Conservation (phyloP, 2,797 vertebrate species). For the Podarcis siculus region DNA sequence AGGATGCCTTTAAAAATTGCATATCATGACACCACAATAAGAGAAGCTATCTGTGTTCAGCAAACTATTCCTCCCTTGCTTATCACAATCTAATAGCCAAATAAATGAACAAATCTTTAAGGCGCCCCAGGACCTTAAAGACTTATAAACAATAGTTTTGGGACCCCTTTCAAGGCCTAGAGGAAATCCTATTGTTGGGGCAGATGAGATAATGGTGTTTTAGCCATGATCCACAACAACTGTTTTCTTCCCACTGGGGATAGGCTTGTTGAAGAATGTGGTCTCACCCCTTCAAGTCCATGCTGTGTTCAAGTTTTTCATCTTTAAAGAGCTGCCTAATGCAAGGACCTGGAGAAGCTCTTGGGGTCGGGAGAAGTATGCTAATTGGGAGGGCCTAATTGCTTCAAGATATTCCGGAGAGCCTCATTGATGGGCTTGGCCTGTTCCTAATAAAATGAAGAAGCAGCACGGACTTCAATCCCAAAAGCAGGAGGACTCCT, state of each 20-base stretch:
- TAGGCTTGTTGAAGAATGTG: not conserved
- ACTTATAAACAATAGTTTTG: too few species aligned
- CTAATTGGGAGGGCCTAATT: conserved; percentile 78
- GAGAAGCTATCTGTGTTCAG: not conserved
- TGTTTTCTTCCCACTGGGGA: not conserved
- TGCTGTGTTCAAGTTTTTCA: not conserved
- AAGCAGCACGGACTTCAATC: conserved; percentile 78
- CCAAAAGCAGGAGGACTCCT: conserved; percentile 73
- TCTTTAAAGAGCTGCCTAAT: conserved; percentile 55
- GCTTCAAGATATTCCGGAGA: conserved; percentile 76
- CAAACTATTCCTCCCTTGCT: not conserved
- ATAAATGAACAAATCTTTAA: not conserved
- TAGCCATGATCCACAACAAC: not conserved
- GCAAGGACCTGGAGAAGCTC: conserved; percentile 56
- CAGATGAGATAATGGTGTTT: not conserved
- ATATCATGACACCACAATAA: too few species aligned
- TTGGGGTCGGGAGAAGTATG: conserved; percentile 74
- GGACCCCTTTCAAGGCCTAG: not conserved
- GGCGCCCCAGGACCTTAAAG: not conserved
- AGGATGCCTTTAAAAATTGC: not conserved
- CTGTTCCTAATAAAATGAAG: conserved; percentile 82
- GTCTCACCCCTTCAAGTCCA: not conserved
- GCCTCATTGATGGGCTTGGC: conserved; percentile 71
- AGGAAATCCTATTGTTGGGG: not conserved
- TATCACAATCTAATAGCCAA: not conserved